A percentile compares a stretch with the other conserved stretches of the same genome.
phyloP scores from a whole-genome alignment of 2,888 invertebrate genomes.

The Calameuta pallipes region DNA sequence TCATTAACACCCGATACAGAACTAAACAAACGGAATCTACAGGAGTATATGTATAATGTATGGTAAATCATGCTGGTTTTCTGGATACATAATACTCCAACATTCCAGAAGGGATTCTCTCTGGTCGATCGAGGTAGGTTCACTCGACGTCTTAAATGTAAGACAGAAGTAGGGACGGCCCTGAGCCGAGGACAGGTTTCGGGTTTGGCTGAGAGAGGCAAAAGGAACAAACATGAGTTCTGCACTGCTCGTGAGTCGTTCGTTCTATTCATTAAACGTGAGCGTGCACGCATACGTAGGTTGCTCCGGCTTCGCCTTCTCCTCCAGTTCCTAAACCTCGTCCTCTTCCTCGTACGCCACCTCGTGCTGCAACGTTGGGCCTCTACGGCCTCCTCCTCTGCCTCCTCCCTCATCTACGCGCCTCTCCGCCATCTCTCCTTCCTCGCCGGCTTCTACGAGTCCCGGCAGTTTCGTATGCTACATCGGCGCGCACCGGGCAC shows the following conservation, averaged over 20 bases:
- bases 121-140: background rate
- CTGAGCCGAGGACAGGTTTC: slow-evolving; percentile 23
- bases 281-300: slow-evolving; percentile 1
- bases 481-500: slow-evolving; percentile 40
- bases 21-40: background rate
- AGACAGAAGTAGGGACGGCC: slow-evolving; percentile 15
- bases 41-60: background rate
- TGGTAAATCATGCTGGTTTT: background rate
- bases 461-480: slow-evolving; percentile 46
- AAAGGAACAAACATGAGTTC: slow-evolving; percentile 13
- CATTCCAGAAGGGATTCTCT: background rate
- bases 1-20: background rate
- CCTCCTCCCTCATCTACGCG: background rate
- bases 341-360: slow-evolving; percentile 1
- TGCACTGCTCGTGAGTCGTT: slow-evolving; percentile 10
- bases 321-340: slow-evolving; percentile 2
- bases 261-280: slow-evolving; percentile 20
- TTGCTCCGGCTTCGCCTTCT: background rate
- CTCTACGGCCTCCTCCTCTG: background rate
- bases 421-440: background rate
- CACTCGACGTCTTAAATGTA: background rate
- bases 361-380: background rate
- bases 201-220: slow-evolving; percentile 22
- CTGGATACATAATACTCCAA: background rate
- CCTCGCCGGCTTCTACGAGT: background rate